Conservation (phyloP, 2,113 vertebrate genomes). For the Gymnocephalus cernua region DNA sequence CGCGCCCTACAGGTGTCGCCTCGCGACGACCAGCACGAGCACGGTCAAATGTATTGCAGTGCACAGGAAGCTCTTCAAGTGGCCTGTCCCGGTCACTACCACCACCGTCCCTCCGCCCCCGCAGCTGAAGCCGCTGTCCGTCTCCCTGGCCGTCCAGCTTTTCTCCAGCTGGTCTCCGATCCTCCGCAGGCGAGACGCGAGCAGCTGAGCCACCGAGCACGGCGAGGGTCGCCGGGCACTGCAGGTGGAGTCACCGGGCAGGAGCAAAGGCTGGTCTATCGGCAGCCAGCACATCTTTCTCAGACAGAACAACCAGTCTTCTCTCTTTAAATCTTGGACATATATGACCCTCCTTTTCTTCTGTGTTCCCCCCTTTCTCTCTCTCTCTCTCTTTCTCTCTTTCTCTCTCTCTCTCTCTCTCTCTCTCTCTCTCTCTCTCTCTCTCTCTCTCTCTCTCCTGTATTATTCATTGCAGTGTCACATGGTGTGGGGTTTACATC, state of each 20-base stretch:
- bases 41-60: constrained; percentile 81
- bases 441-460: constrained; percentile 66
- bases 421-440: constrained; percentile 44
- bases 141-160: constrained; percentile 49
- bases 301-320: constrained; percentile 18
- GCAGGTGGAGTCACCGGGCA: constrained; percentile 75
- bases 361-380: constrained; percentile 47
- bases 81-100: constrained; percentile 17
- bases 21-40: constrained; percentile 83
- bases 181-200: constrained; percentile 85
- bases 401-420: constrained; percentile 34
- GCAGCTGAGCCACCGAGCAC: constrained; percentile 79
- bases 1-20: constrained; percentile 84
- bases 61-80: constrained; percentile 77
- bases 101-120: constrained; percentile 15
- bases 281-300: constrained; percentile 85
- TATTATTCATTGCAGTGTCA: constrained; percentile 89
- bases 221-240: constrained; percentile 66
- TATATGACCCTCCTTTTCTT: constrained; percentile 52
- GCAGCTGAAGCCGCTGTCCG: constrained; percentile 27
- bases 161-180: constrained; percentile 89
- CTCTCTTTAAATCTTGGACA: constrained; percentile 37
- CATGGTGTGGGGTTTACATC: constrained; percentile 89
- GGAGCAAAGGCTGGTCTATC: constrained; percentile 76
- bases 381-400: constrained; percentile 39